Evolutionary conservation across 2,888 invertebrate species (phyloP).

Genomic region (Lasioglossum oenotherae): DNA sequence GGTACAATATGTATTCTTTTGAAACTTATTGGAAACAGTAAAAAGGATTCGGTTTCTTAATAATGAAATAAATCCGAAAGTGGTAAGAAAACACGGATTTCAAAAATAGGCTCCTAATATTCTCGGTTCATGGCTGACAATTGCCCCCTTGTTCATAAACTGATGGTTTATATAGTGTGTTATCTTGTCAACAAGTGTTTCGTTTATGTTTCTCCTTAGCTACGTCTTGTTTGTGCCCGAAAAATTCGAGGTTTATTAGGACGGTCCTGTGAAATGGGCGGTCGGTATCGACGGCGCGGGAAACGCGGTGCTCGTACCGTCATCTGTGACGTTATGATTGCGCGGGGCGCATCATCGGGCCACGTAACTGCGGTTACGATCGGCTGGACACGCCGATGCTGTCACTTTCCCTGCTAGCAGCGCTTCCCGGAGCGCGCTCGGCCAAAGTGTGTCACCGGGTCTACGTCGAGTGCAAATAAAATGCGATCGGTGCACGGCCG

Average conservation of each 20-base stretch:
- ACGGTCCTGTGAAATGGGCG: neutral
- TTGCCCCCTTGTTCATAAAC: too few relatives aligned
- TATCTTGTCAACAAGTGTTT: neutral
- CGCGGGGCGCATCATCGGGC: slow-evolving; percentile 63
- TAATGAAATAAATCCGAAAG: too few relatives aligned
- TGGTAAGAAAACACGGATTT: too few relatives aligned
- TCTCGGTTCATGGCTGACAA: too few relatives aligned
- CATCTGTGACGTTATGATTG: slow-evolving; percentile 43
- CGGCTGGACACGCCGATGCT: slow-evolving; percentile 64
- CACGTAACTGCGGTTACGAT: slow-evolving; percentile 75
- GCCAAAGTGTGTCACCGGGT: slow-evolving; percentile 78
- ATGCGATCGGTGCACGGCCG: slow-evolving; percentile 63
- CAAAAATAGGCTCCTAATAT: too few relatives aligned
- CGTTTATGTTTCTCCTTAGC: neutral
- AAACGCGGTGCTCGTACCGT: slow-evolving; percentile 34
- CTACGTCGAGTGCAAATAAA: slow-evolving; percentile 75
- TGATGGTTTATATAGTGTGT: too few relatives aligned
- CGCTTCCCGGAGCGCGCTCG: slow-evolving; percentile 60
- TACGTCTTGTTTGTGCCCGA: neutral
- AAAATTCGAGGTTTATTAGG: neutral
- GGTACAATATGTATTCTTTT: too few relatives aligned
- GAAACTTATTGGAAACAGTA: too few relatives aligned
- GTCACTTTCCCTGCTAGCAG: slow-evolving; percentile 77
- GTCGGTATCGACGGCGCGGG: neutral
- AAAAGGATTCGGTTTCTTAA: too few relatives aligned